phyloP scores from a whole-genome alignment of 2,113 vertebrate species.

The Machaerirhynchus nigripectus region DNA sequence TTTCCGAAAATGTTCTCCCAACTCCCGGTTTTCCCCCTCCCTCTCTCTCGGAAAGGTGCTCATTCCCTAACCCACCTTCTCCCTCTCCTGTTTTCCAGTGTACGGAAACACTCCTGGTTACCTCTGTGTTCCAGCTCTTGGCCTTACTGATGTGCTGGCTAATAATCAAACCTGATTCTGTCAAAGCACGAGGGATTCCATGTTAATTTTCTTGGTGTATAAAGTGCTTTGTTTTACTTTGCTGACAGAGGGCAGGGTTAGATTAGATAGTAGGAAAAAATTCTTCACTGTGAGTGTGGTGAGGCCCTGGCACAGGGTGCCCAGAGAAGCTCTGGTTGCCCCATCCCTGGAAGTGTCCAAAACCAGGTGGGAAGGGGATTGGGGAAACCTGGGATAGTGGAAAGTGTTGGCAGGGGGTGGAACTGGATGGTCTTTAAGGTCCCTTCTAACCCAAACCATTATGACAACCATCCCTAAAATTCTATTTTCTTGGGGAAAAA shows the following conservation, averaged over 20 bases:
- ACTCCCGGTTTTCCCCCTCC: fast-evolving
- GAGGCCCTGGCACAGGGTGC: not conserved
- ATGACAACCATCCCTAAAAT: not conserved
- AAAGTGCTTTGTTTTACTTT: not conserved
- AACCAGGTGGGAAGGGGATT: not conserved
- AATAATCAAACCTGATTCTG: not conserved
- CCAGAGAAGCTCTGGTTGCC: too few species aligned
- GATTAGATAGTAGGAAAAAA: not conserved
- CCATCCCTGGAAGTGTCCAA: not conserved
- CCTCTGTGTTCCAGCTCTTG: not conserved
- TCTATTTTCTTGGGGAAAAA: not conserved
- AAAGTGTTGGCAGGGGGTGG: not conserved
- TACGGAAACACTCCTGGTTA: not conserved
- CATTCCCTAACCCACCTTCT: fast-evolving
- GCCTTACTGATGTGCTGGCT: not conserved
- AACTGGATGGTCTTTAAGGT: not conserved
- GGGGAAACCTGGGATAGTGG: not conserved
- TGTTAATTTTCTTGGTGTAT: not conserved
- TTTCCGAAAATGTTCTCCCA: not conserved
- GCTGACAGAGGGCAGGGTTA: not conserved
- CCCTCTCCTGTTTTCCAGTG: not conserved
- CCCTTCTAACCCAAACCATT: not conserved
- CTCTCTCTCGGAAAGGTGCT: not conserved
- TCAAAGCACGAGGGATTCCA: not conserved
- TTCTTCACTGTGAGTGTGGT: fast-evolving